Conservation (phyloP, 2,113 vertebrate species). For the Lathamus discolor region DNA sequence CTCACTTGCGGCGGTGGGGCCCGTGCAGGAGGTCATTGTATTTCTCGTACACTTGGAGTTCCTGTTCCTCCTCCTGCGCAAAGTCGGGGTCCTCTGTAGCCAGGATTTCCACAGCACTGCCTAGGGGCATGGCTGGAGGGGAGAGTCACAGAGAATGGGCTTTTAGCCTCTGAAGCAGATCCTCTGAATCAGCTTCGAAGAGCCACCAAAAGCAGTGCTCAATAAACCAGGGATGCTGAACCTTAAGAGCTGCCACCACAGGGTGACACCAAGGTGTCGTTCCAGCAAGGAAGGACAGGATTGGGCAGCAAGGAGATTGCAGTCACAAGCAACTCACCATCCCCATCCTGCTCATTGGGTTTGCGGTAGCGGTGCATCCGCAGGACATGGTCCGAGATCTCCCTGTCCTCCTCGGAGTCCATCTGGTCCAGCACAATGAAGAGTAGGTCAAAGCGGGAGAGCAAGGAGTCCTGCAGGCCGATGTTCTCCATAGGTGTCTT, state of each 20-base stretch:
- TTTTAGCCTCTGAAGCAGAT: background rate
- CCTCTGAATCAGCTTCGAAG: background rate
- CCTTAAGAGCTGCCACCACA: background rate
- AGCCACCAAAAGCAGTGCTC: background rate
- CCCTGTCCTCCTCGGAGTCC: conserved; percentile 92
- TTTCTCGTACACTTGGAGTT: conserved; percentile 94
- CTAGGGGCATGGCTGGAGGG: conserved; percentile 83
- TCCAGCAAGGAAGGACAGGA: background rate
- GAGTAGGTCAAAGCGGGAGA: conserved; percentile 95
- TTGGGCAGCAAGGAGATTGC: background rate
- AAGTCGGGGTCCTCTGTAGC: conserved; percentile 89
- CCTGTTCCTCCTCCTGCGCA: conserved; percentile 81
- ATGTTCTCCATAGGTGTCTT: conserved; percentile 99
- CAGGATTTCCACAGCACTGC: conserved; percentile 87
- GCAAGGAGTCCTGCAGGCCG: conserved; percentile 93
- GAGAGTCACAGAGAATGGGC: fast-evolving
- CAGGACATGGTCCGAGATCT: conserved; percentile 94
- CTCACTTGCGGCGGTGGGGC: conserved; percentile 84
- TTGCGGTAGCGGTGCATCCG: conserved; percentile 95
- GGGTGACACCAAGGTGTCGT: background rate
- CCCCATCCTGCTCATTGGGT: conserved; percentile 90
- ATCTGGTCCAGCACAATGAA: conserved; percentile 98
- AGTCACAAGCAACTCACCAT: conserved; percentile 78
- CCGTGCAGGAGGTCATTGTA: conserved; percentile 93
- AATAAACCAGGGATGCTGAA: background rate